Conservation (phyloP, 2,113 vertebrate genomes). For the Dasyprocta punctata region DNA sequence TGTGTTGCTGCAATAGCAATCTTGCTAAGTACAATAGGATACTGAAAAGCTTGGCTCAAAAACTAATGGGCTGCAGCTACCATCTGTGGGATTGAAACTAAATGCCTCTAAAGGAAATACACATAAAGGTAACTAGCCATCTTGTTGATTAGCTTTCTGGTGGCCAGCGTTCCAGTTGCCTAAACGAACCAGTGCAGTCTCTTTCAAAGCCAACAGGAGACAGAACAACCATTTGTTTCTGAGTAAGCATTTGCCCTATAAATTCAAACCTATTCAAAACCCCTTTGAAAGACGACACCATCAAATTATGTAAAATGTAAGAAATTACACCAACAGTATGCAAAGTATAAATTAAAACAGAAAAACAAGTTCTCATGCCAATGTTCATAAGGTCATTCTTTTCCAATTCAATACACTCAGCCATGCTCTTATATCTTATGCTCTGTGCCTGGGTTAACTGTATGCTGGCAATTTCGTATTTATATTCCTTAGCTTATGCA, state of each 20-base stretch:
- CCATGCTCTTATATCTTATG: neutral
- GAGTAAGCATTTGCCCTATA: slow-evolving; percentile 51
- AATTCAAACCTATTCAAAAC: slow-evolving; percentile 45
- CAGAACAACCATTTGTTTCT: slow-evolving; percentile 43
- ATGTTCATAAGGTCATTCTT: slow-evolving; percentile 29
- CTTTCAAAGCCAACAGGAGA: slow-evolving; percentile 33
- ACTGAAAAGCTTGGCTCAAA: slow-evolving; percentile 68
- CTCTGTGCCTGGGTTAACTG: neutral
- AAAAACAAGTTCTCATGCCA: slow-evolving; percentile 54
- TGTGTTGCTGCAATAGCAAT: slow-evolving; percentile 73
- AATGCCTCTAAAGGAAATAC: slow-evolving; percentile 75
- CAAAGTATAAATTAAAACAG: slow-evolving; percentile 68
- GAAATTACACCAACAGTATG: slow-evolving; percentile 61
- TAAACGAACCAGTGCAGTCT: slow-evolving; percentile 37
- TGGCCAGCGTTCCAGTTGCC: slow-evolving; percentile 56
- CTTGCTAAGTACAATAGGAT: slow-evolving; percentile 78
- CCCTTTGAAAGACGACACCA: slow-evolving; percentile 43
- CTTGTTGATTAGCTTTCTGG: slow-evolving; percentile 75
- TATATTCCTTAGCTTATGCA: slow-evolving; percentile 4
- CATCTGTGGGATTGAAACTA: slow-evolving; percentile 77
- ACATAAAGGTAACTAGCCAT: slow-evolving; percentile 72
- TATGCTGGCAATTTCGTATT: neutral
- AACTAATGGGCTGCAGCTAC: slow-evolving; percentile 75
- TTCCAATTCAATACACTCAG: neutral
- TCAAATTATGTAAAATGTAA: slow-evolving; percentile 66